Base-by-base conservation (phyloP, 2,797 vertebrate genomes). In the Varecia variegata region DNA sequence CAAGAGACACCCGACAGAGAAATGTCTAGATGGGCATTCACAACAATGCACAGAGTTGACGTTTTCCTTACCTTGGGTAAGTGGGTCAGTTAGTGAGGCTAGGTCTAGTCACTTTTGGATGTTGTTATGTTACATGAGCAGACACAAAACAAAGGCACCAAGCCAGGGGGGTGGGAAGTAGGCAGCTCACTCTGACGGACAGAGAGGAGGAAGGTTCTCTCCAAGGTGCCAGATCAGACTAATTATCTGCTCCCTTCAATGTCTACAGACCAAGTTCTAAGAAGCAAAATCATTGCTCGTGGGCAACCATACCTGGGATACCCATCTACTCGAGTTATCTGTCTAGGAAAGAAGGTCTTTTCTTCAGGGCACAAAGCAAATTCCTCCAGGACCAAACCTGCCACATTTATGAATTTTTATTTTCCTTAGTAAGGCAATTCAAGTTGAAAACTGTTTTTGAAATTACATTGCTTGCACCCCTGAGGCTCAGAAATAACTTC, bases 401-500 rank as follows among this genome's bases (percentile, higher is more conserved):
- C 60, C 62, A n/a, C 13, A 52, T 56, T 3, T 3, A 82, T 14
- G 45, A 45, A n/a, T 54, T 77, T 62, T 87, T 45, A 35, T 30
- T 93, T 90, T 90, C 71, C 38, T 94, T 58, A 73, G 38, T 30
- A 56, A 92, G 70, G 54, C 67, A 89, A 88, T 27, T 82, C 35
- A 45, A 47, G 35, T 70, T 30, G 38, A 56, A 30, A 79, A 84
- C 4, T 12, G 17, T 62, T 73, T 94, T 58, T 25, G 54, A 88
- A 76, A 12, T 13, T 35, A 90, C 70, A 74, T 83, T 92, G 83
- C 45, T 83, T 97, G 54, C 47, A 96, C 60, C 25, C 14, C n/a
- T 0, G n/a, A 67, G 25, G 18, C 71, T 92, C 89, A 95, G 52
- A 96, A 97, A 47, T 50, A 79, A 80, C 81, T 45, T 77, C 14